A percentile compares a stretch with the other conserved stretches of the same genome.
Conservation (phyloP, 2,113 vertebrate genomes). For the Oncorhynchus mykiss region DNA sequence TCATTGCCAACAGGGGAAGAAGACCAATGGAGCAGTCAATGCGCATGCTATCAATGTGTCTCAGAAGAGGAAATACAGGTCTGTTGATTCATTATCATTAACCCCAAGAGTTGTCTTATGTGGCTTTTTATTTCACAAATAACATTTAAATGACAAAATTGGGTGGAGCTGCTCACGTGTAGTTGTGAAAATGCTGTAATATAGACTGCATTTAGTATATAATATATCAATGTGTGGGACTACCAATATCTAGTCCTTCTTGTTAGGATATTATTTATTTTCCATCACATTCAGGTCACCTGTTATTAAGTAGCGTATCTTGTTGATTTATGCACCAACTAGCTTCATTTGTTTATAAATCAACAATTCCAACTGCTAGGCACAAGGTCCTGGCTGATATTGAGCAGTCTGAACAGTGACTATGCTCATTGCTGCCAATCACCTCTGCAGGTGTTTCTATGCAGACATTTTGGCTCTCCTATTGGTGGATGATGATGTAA, state of each 20-base stretch:
- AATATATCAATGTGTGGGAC: background rate
- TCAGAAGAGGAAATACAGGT: slow-evolving; percentile 99
- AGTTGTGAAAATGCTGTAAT: no score
- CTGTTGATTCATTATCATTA: slow-evolving; percentile 6
- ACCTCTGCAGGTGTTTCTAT: slow-evolving; percentile 72
- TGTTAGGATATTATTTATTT: background rate
- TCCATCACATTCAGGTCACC: background rate
- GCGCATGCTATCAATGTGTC: slow-evolving; percentile 90
- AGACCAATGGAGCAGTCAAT: slow-evolving; percentile 85
- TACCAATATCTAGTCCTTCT: background rate
- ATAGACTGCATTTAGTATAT: background rate
- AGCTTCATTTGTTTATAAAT: background rate
- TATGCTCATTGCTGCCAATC: slow-evolving; percentile 64
- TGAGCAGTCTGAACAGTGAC: background rate
- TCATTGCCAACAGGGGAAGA: slow-evolving; percentile 83
- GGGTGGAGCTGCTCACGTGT: no score
- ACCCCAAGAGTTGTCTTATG: no score
- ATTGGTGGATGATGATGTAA: slow-evolving; percentile 79
- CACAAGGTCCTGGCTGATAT: background rate
- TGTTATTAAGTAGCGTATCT: background rate
- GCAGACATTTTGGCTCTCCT: slow-evolving; percentile 58
- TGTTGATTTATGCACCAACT: background rate
- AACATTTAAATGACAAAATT: background rate
- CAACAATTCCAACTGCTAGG: background rate
- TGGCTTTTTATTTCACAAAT: background rate